phyloP scores from a whole-genome alignment of 2,113 vertebrate genomes.

The Corapipo altera region DNA sequence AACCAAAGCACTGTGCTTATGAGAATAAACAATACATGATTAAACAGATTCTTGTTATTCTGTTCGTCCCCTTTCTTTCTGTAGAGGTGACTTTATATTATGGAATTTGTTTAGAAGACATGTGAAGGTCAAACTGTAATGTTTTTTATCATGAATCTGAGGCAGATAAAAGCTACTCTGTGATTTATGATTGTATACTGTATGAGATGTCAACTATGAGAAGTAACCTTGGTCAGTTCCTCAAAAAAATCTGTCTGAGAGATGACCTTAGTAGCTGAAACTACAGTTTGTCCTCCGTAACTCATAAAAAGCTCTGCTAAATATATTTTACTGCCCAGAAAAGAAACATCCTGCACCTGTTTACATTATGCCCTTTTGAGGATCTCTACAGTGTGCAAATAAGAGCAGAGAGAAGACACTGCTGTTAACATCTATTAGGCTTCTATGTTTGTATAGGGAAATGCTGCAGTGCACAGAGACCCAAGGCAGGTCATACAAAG shows the following conservation, averaged over 20 bases:
- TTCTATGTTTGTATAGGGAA: background rate
- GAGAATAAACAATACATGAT: background rate
- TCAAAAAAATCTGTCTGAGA: conserved; percentile 6
- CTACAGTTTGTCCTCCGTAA: background rate
- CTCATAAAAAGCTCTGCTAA: background rate
- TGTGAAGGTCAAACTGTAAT: background rate
- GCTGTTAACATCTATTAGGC: background rate
- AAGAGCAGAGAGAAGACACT: background rate
- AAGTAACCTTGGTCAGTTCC: background rate
- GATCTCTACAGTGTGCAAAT: background rate
- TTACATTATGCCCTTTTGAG: background rate
- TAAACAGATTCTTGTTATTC: background rate
- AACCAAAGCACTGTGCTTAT: background rate
- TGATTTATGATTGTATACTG: conserved; percentile 15
- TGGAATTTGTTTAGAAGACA: background rate
- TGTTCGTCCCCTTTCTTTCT: background rate
- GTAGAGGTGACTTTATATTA: background rate
- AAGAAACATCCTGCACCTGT: background rate
- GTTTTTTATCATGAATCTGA: conserved; percentile 23
- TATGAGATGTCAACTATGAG: background rate
- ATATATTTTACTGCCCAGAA: background rate
- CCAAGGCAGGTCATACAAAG: background rate
- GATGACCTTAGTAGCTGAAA: background rate
- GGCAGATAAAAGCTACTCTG: background rate
- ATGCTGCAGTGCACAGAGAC: background rate